Base-by-base conservation (phyloP, 1,140 invertebrate species). In the Odontomachus brunneus region DNA sequence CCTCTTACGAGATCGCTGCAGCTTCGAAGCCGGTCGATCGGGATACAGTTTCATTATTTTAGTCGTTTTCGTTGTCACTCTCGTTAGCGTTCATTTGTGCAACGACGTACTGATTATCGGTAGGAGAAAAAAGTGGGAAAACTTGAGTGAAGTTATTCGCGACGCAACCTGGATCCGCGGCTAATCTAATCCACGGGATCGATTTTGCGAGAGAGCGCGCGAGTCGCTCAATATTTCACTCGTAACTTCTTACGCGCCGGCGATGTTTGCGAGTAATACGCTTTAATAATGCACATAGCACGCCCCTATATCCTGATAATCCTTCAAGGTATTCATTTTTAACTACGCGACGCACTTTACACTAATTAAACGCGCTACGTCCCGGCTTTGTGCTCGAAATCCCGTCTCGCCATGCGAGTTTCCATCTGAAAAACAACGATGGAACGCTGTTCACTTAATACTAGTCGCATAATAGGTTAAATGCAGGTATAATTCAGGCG, bases 381-480 rank as follows among this genome's bases (percentile, higher is more conserved):
- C 19, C 65, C 38, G 48, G 51, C 51, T 78, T 78, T 78, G 62
- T 78, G 74, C 74, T 48, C 15, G 44, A 80, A 80, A 57, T 80
- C 75, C 75, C 65, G 51, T 80, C 9, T 11, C 63, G 38, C 74
- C 53, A n/a, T 26, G 12, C 57, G 53, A 69, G 57, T 80, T 57
- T 80, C 44, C 53, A 19, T 44, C 17, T 48, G 33, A 80, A 80
- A 80, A 80, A 80, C 51, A 80, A 71, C 38, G 51, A 78, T 57
- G 65, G 51, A 57, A 51, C 26, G 75, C n/a, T 80, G 69, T 80
- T 71, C 51, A 22, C 24, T 80, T 80, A 80, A 80, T 80, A 71
- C 24, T 65, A 26, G 75, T n/a, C 26, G 33, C n/a, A 69, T 80
- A 80, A 80, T 66, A 80, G 65, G 17, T 80, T 80, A 80, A 80